Base-by-base conservation (phyloP, 2,888 invertebrate species). In the Ischnura elegans region DNA sequence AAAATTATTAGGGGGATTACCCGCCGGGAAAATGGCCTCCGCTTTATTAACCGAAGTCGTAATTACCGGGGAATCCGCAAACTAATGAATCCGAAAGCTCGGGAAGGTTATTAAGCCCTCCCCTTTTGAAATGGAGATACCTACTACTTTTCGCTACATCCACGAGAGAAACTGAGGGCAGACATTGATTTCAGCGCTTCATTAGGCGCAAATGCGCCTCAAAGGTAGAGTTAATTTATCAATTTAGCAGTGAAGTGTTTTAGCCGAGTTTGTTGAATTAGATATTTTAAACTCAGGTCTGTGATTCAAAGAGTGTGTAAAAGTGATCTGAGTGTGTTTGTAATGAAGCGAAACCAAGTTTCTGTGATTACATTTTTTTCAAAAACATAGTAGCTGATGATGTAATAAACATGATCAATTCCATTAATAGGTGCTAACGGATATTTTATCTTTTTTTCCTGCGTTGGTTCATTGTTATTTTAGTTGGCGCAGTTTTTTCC, bases 31-130 rank as follows among this genome's bases (percentile, higher is more conserved):
- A 76, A 76, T 36, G 76, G 76, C 36, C 76, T 36, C 76, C 76
- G 76, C 76, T 36, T 76, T 76, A 76, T 76, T 76, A 76, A 76
- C 76, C 76, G 76, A 10, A 10, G 76, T 13, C 76, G 76, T 76
- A 29, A 76, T 76, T 76, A 76, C 76, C 36, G 29, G 29, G 76
- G 76, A 10, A 8, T 36, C 76, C 76, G 13, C 76, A 76, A 76
- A 76, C 36, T 76, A 76, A 76, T 76, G 76, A 76, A 76, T 76
- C 36, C 36, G 76, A 76, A 76, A 76, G 36, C 29, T 76, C 36
- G 36, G 36, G 76, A 13, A 76, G 76, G 76, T 76, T 76, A 76
- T 36, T 76, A 13, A 76, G 76, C 25, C 76, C 3, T 2, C 76
- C 13, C 16, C 76, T 13, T n/a, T n/a, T 36, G 76, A 76, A 76